Evolutionary conservation across 2,797 vertebrate genomes (phyloP), one percentile per base, ranked within the genome.

Genomic region (Tarsius wallacei): DNA sequence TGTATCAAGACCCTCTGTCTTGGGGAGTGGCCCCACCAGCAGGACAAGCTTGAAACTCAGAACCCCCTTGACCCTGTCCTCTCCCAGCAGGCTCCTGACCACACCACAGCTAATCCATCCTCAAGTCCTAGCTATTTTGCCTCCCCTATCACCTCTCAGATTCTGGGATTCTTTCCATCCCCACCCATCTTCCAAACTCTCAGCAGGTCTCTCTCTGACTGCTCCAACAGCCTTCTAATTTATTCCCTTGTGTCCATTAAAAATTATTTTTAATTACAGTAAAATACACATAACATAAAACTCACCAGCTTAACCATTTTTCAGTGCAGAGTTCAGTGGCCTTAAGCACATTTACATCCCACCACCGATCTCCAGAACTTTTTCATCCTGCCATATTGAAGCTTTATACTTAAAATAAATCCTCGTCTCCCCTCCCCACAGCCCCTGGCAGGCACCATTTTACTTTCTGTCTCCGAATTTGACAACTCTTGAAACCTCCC

Each of bases 31-130:
- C 7, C 15, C 21, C 26, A 12, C 22, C 33, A 4, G 36, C 3
- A 13, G 42, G 42, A n/a, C 22, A 66, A 57, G 42, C 19, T 80
- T 5, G 21, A 49, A 47, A 57, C 7, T 11, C 36, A 36, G 24
- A 22, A 14, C n/a, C 4, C 10, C 3, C 1, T 7, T 51, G 31
- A 26, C 21, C 7, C n/a, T 0, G 11, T 2, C 21, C 3, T 8
- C 31, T 49, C 10, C 7, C 5, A 4, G 47, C 5, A 4, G 47
- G 4, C 26, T 63, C 10, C n/a, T 4, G 2, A 19, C 8, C 0
- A 1, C 26, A 3, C 42, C 19, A 1, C 0, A 0, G 9, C 87
- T 66, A 47, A 80, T 10, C 14, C 6, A 26, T 26, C 70, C 7
- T 2, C 26, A 7, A 15, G 28, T 2, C 12, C 17, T 10, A 22